A percentile compares a stretch with the other conserved stretches of the same genome.
Conservation (phyloP, 92 coral and sea anemone genomes). For the Epizoanthus illoricatus region DNA sequence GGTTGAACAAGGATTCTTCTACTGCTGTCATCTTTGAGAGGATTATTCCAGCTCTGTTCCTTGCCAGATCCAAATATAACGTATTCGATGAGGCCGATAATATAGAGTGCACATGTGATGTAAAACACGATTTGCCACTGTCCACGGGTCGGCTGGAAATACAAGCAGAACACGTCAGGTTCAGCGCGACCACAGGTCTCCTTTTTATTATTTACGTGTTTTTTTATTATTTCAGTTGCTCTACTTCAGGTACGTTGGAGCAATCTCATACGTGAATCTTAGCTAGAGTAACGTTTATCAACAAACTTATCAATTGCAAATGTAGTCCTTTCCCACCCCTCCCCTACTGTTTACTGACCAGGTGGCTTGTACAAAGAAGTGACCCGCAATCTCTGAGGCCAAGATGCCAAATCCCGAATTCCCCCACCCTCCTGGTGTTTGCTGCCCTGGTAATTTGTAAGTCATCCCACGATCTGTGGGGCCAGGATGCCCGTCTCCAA, state of each 20-base stretch:
- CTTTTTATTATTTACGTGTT: too few relatives aligned
- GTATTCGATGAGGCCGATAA: constrained; percentile 66
- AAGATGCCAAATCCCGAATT: too few relatives aligned
- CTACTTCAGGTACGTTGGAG: too few relatives aligned
- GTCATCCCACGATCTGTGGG: constrained; percentile 46
- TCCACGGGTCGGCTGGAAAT: constrained; percentile 79
- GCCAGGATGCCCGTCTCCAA: constrained; percentile 25
- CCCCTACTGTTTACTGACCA: background rate
- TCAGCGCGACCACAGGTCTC: too few relatives aligned
- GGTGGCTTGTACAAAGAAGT: background rate
- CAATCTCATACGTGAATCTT: too few relatives aligned
- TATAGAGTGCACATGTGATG: constrained; percentile 72
- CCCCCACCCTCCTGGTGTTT: background rate
- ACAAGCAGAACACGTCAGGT: background rate
- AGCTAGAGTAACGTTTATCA: too few relatives aligned
- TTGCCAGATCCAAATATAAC: constrained; percentile 64
- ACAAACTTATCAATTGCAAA: too few relatives aligned
- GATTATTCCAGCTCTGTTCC: constrained; percentile 89
- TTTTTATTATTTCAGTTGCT: too few relatives aligned
- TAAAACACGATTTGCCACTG: constrained; percentile 96
- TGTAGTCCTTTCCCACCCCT: background rate
- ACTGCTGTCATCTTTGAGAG: constrained; percentile 44
- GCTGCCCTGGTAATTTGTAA: constrained; percentile 57
- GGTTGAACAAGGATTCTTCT: constrained; percentile 17
- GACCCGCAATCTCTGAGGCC: too few relatives aligned